These are phyloP conservation scores for Platycheirus albimanus DNA, from an alignment of 2,888 invertebrate genomes.

Conservation along the genomic window DNA sequence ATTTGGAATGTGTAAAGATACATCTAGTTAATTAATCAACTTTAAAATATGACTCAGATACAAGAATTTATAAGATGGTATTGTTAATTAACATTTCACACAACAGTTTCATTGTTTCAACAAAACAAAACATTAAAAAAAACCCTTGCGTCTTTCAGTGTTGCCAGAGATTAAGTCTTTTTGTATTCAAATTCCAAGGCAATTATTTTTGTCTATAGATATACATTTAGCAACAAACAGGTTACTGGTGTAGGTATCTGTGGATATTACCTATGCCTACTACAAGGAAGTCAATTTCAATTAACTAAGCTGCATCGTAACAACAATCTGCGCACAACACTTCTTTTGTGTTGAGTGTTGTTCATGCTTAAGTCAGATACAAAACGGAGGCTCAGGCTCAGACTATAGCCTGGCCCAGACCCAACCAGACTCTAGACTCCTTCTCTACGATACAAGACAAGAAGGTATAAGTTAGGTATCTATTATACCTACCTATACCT, in stretches of 20 bases:
- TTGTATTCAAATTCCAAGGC: not conserved
- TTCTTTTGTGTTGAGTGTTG: constrained; percentile 10
- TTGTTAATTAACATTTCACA: not conserved
- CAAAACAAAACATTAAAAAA: not conserved
- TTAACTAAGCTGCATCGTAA: constrained; percentile 39
- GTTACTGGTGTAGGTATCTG: not conserved
- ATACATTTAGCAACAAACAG: not conserved
- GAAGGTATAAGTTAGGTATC: too few species aligned
- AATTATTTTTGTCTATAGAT: not conserved
- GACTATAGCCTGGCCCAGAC: too few species aligned
- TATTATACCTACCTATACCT: not conserved
- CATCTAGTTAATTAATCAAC: too few species aligned
- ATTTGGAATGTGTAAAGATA: too few species aligned
- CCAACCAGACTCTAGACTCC: constrained; percentile 3
- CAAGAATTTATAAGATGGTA: too few species aligned
- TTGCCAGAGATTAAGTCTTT: not conserved
- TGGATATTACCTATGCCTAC: too few species aligned
- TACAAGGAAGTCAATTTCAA: constrained; percentile 58
- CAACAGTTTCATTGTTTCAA: not conserved
- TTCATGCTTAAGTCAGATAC: constrained; percentile 34
- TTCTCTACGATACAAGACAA: constrained; percentile 6
- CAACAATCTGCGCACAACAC: constrained; percentile 43
- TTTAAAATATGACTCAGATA: too few species aligned
- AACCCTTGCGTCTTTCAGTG: not conserved
- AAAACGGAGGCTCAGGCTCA: constrained; percentile 9